A percentile compares a stretch with the other conserved stretches of the same genome.
Conservation (phyloP, 2,113 vertebrate genomes). For the Phylloscopus trochilus region DNA sequence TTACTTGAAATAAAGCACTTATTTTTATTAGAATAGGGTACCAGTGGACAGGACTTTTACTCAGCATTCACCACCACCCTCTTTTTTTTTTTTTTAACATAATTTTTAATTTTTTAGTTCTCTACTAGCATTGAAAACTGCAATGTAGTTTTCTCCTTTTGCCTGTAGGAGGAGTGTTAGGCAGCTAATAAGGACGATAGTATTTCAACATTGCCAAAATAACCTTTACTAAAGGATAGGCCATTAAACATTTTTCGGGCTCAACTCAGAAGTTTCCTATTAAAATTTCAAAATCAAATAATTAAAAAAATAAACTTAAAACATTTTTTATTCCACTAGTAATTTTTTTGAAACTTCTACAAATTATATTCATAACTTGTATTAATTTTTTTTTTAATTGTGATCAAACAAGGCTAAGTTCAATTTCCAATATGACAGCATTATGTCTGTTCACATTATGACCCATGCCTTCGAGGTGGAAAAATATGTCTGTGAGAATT, state of each 20-base stretch:
- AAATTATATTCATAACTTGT: neutral
- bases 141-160: conserved; percentile 59
- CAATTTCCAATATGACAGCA: neutral
- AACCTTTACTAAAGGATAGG: neutral
- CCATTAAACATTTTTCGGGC: neutral
- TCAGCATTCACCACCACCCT: fast-evolving
- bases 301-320: neutral
- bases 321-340: neutral
- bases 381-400: neutral
- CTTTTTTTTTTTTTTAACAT: no score
- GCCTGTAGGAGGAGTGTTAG: conserved; percentile 77
- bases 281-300: neutral
- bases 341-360: neutral
- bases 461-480: neutral
- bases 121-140: neutral
- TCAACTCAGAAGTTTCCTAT: neutral
- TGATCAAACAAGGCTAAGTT: neutral
- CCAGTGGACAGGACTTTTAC: neutral
- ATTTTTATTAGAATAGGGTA: neutral
- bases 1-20: neutral
- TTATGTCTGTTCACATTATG: neutral
- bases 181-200: conserved; percentile 43
- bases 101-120: neutral
- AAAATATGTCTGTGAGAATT: neutral
- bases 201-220: neutral